Base-by-base conservation (phyloP, 2,888 invertebrate genomes). In the Crematogaster levior region DNA sequence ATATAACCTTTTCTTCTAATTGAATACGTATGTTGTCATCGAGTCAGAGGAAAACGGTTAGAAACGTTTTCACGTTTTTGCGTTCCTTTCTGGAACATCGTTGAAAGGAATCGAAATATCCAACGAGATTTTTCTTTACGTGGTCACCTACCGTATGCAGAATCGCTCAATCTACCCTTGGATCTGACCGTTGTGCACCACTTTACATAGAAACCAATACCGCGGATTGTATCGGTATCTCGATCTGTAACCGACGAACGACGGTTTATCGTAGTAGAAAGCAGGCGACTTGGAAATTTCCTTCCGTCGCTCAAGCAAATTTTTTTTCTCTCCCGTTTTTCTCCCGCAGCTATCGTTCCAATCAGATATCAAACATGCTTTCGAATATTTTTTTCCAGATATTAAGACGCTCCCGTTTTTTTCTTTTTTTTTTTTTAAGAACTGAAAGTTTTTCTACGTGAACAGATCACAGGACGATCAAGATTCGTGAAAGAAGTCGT, bases 171-270 rank as follows among this genome's bases (percentile, higher is more conserved):
- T 91, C 91, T 91, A 87, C 73, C 88, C 89, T 73, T 75, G 77
- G 85, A 90, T 90, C 90, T 86, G 81, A 70, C 85, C 84, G 80
- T 81, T 88, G 86, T 79, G 63, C 21, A 81, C 70, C 84, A 80
- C 63, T 83, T 84, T 83, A 81, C 86, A 66, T 84, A 70, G 88
- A 81, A 75, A 74, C 66, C 83, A 27, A 21, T 61, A 82, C 34
- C 72, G 79, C 84, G 87, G 85, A 90, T 90, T 86, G 85, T 86
- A 88, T 88, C 90, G 89, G 88, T 90, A 90, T 87, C 89, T 90
- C 68, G 89, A 91, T 91, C 87, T 82, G 84, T 30, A 83, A 82
- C 68, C 75, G 85, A 84, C 84, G 86, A 72, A 77, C 75, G 80
- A 86, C 88, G 72, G 74, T 77, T 85, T 73, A 82, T 43, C 86